These are phyloP conservation scores for Melanotaenia boesemani DNA, from an alignment of 2,797 vertebrate genomes.

Conservation along the genomic window DNA sequence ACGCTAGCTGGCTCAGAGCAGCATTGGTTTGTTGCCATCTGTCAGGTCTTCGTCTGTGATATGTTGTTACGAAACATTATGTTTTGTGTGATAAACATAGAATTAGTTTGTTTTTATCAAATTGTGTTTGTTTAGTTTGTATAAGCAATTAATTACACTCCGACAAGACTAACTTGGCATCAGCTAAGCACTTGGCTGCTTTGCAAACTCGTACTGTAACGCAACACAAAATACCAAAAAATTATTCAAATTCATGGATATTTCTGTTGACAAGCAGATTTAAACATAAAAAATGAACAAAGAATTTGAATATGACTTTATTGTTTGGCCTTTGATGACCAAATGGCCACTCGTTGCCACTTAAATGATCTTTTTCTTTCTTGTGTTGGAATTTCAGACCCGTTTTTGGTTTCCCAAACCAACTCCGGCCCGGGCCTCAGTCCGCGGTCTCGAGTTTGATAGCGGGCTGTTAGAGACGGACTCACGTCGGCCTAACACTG, in stretches of 20 bases:
- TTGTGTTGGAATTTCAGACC: slow-evolving; percentile 75
- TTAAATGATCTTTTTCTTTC: slow-evolving; percentile 27
- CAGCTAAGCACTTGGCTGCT: slow-evolving; percentile 38
- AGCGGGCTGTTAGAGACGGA: slow-evolving; percentile 54
- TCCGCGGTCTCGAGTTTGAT: slow-evolving; percentile 85
- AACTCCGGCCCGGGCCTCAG: slow-evolving; percentile 83
- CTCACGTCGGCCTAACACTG: slow-evolving; percentile 52
- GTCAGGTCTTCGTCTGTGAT: slow-evolving; percentile 16
- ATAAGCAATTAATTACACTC: background rate
- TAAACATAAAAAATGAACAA: accelerated
- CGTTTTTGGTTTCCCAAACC: slow-evolving; percentile 77
- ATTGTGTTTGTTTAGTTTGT: accelerated
- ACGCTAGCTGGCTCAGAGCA: slow-evolving; percentile 29
- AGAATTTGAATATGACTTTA: accelerated
- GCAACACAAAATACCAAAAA: slow-evolving; percentile 25
- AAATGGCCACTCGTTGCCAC: background rate
- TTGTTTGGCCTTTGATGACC: background rate
- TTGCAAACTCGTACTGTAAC: slow-evolving; percentile 22
- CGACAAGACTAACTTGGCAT: slow-evolving; percentile 14
- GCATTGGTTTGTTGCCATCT: slow-evolving; percentile 53
- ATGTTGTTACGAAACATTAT: background rate
- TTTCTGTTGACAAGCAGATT: background rate
- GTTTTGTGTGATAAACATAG: background rate
- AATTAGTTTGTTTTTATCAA: background rate
- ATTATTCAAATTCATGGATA: background rate